Percentiles rank a stretch among this genome's conserved stretches.
phyloP scores from a whole-genome alignment of 2,113 vertebrate species.

The Poicephalus meyeri region DNA sequence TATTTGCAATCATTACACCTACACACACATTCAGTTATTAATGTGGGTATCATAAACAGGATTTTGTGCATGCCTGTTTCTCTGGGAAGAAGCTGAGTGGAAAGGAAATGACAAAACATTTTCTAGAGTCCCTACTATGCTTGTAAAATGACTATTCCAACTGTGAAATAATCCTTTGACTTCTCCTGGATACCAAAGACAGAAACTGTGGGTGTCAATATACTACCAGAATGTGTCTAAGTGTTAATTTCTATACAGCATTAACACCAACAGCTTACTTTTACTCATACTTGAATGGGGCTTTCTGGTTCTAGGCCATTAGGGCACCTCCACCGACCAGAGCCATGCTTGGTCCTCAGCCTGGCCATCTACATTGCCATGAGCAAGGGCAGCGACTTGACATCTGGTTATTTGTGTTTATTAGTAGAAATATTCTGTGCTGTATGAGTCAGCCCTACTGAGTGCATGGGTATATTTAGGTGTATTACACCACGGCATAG shows the following conservation, averaged over 20 bases:
- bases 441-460: not conserved
- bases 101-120: slow-evolving; percentile 21
- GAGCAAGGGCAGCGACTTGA: not conserved
- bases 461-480: not conserved
- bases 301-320: not conserved
- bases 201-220: not conserved
- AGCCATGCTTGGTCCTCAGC: not conserved
- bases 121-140: not conserved
- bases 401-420: not conserved
- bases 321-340: not conserved
- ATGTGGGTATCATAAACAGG: not conserved
- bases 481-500: not conserved
- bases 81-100: not conserved
- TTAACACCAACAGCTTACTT: slow-evolving; percentile 18
- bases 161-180: not conserved
- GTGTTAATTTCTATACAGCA: slow-evolving; percentile 2
- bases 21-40: not conserved
- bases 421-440: not conserved
- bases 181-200: not conserved
- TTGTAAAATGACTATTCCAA: slow-evolving; percentile 26
- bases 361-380: rapidly evolving
- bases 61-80: not conserved
- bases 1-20: slow-evolving; percentile 32
- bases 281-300: not conserved
- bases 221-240: not conserved